Evolutionary conservation across 1,140 invertebrate genomes (phyloP).

Genomic region (Brachionus manjavacas): DNA sequence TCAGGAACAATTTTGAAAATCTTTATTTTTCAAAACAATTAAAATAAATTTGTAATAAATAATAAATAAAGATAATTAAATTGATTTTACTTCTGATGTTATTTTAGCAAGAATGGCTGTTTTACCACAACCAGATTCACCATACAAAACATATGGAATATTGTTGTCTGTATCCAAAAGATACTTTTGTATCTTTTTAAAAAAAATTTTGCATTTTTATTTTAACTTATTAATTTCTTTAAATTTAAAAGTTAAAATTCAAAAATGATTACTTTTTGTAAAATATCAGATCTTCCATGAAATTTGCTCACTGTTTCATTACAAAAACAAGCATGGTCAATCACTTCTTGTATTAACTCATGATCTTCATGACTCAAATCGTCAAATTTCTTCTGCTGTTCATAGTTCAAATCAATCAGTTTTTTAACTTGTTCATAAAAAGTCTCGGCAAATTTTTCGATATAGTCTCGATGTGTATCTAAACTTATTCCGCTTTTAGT

Average conservation of each 20-base stretch:
- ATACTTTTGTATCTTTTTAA: too few relatives aligned
- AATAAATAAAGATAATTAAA: not conserved
- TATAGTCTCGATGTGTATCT: not conserved
- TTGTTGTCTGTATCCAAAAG: not conserved
- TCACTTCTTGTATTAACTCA: conserved; percentile 19
- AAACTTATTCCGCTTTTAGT: not conserved
- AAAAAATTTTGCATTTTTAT: too few relatives aligned
- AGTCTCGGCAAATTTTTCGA: not conserved
- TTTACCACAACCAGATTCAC: conserved; percentile 42
- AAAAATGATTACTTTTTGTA: not conserved
- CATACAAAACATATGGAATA: conserved; percentile 24
- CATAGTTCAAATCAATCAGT: conserved; percentile 3
- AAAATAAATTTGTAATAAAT: too few relatives aligned
- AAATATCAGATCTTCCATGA: conserved; percentile 36
- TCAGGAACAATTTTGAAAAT: conserved; percentile 5
- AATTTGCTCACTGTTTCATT: conserved; percentile 26
- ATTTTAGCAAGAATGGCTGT: conserved; percentile 39
- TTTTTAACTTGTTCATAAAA: conserved; percentile 37
- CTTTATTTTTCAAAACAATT: too few relatives aligned
- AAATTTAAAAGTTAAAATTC: not conserved
- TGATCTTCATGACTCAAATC: not conserved
- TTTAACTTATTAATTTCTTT: too few relatives aligned
- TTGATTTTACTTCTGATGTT: not conserved
- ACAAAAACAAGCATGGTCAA: conserved; percentile 42
- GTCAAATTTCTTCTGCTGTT: not conserved